Base-by-base conservation (phyloP, 2,797 vertebrate species). In the Protonibea diacanthus region DNA sequence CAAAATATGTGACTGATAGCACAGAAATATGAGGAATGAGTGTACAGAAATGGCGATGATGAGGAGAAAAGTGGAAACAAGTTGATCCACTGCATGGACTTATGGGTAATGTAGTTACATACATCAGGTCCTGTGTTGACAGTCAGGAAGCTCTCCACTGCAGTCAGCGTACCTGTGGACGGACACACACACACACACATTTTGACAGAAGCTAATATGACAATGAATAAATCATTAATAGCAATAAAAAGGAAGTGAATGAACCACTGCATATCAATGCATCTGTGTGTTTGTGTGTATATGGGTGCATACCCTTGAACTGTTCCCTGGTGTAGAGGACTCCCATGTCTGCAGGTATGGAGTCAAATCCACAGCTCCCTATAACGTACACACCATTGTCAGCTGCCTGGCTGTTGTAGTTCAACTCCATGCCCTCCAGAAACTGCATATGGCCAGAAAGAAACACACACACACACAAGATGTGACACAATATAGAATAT, bases 321-420 rank as follows among this genome's bases (percentile, higher is more conserved):
- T 97, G 96, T 79, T 96, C 95, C 87, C 94, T 96, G 85, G 97
- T 99, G 90, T 95, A 99, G 55, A 99, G 71, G n/a, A 99, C 95
- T 48, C 98, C 98, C 95, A 99, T 94, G 90, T 99, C 98, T 0
- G 97, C 97, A 27, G 97, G 97, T 83, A 99, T 97, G 62, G 97
- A 98, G 95, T 99, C 98, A 82, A 99, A 99, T 49, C 98, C 98
- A 88, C 97, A 97, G 95, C 97, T 98, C 65, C 98, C 98, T 70
- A 99, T 64, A 47, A 99, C 69, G 82, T 97, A 99, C 0, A 97
- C 96, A 6, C 97, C 96, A 29, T 96, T 97, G 10, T 97, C 96
- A 14, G 95, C 96, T 74, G 98, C 98, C 87, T 94, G 93, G 74
- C 90, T 85, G 58, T 94, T 88, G 91, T 99, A 99, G 76, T 97